These are phyloP conservation scores for Scartelaos histophorus DNA, from an alignment of 2,113 vertebrate genomes.

Conservation along the genomic window DNA sequence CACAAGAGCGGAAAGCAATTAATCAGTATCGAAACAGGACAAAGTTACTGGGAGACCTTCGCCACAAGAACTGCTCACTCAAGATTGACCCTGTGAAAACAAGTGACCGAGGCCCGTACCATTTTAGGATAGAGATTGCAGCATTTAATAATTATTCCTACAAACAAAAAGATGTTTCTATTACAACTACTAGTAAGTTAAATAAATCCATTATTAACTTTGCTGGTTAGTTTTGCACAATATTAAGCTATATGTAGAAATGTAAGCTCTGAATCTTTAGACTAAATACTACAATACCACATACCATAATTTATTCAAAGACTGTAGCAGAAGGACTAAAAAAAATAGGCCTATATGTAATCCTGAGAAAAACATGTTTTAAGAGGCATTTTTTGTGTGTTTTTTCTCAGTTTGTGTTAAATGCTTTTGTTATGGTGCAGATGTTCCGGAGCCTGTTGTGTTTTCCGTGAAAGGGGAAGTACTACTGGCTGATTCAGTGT, in stretches of 20 bases:
- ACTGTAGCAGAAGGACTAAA: no score
- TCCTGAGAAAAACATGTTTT: no score
- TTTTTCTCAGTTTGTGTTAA: neutral
- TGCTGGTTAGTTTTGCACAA: neutral
- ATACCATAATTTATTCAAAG: no score
- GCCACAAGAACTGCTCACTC: constrained; percentile 63
- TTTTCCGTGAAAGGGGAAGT: constrained; percentile 38
- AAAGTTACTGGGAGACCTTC: constrained; percentile 54
- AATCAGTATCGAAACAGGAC: constrained; percentile 42
- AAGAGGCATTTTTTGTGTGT: no score
- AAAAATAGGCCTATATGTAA: no score
- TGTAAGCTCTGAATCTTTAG: neutral
- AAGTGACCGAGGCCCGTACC: constrained; percentile 54
- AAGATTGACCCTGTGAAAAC: constrained; percentile 55
- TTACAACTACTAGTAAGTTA: constrained; percentile 62
- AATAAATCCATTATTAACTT: neutral
- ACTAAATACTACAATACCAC: neutral
- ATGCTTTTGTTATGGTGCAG: constrained; percentile 38
- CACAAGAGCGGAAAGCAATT: constrained; percentile 10
- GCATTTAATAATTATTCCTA: constrained; percentile 42
- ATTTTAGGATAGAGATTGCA: constrained; percentile 68
- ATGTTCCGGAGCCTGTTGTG: constrained; percentile 2
- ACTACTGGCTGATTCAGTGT: constrained; percentile 18
- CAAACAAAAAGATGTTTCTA: neutral
- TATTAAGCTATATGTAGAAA: neutral